Base-by-base conservation (phyloP, 2,797 vertebrate species). In the Enoplosus armatus region DNA sequence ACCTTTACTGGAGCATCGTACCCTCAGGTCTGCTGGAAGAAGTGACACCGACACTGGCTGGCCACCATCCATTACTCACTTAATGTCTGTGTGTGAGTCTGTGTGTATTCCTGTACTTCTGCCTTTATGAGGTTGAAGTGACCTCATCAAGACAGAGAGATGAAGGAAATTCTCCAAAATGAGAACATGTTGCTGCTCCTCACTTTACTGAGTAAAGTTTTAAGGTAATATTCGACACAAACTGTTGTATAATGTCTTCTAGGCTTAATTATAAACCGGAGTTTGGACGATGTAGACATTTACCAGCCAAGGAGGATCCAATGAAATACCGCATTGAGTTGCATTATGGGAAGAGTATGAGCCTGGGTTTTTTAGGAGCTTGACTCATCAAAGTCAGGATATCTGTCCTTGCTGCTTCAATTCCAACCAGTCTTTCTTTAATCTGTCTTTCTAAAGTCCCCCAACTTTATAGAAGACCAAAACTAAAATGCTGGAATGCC, bases 21-120 rank as follows among this genome's bases (percentile, higher is more conserved):
- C 62, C 63, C 70, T 70, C 62, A 26, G 33, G 60, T 64, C 69
- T 71, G 56, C 45, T 84, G 78, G 80, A 88, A 72, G 39, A 55
- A 77, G 69, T 83, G 76, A 89, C 77, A 60, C 65, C 15, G 45
- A 50, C 43, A 39, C 47, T 39, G 67, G 18, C 69, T 72, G 80
- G 50, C 63, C 47, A 69, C 6, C 69, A 75, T 63, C 77, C 67
- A 71, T 78, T 77, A 77, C 64, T 81, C 67, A 55, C 27, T 48
- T 20, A 26, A 6, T 55, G 64, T 72, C 29, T 75, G 54, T 59
- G 56, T 73, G 69, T 72, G 58, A 27, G 66, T 45, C 26, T 60
- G 50, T 26, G 53, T 39, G 33, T 69, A 8, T 59, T 48, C 16
- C 37, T 73, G 45, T 24, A 35, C 31, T 47, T 56, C 61, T 80